These are phyloP conservation scores for Fopius arisanus DNA, from an alignment of 1,140 invertebrate species.

Conservation along the genomic window DNA sequence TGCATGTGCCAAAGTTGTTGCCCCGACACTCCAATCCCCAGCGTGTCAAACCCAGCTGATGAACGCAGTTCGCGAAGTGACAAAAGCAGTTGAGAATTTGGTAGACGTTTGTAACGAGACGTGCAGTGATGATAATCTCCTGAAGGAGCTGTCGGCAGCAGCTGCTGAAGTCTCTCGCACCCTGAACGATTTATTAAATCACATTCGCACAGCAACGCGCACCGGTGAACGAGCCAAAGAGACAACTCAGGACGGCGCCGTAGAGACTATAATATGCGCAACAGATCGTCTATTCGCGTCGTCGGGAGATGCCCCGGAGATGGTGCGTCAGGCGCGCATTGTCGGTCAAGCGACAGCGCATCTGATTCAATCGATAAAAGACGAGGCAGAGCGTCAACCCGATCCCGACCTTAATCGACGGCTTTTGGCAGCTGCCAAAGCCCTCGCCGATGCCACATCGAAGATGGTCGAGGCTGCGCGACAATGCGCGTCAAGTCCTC, in stretches of 20 bases:
- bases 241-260: slow-evolving; percentile 73
- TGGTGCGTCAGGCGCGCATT: slow-evolving; percentile 93
- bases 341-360: slow-evolving; percentile 92
- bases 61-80: slow-evolving; percentile 91
- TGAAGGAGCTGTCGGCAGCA: slow-evolving; percentile 84
- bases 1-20: slow-evolving; percentile 95
- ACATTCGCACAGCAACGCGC: slow-evolving; percentile 75
- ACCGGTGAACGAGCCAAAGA: slow-evolving; percentile 63
- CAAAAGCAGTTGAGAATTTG: slow-evolving; percentile 90
- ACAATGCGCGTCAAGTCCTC: slow-evolving; percentile 85
- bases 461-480: slow-evolving; percentile 96
- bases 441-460: slow-evolving; percentile 94
- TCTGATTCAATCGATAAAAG: slow-evolving; percentile 92
- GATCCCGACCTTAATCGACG: slow-evolving; percentile 90
- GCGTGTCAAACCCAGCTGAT: slow-evolving; percentile 94
- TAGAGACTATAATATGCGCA: slow-evolving; percentile 89
- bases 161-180: slow-evolving; percentile 90
- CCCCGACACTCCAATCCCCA: slow-evolving; percentile 84
- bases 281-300: slow-evolving; percentile 89
- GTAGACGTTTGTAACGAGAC: slow-evolving; percentile 83
- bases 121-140: slow-evolving; percentile 72
- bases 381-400: slow-evolving; percentile 87
- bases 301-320: slow-evolving; percentile 86
- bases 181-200: slow-evolving; percentile 88
- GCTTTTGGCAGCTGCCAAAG: slow-evolving; percentile 89